phyloP scores from a whole-genome alignment of 2,113 vertebrate genomes.

The Nannospalax galili region DNA sequence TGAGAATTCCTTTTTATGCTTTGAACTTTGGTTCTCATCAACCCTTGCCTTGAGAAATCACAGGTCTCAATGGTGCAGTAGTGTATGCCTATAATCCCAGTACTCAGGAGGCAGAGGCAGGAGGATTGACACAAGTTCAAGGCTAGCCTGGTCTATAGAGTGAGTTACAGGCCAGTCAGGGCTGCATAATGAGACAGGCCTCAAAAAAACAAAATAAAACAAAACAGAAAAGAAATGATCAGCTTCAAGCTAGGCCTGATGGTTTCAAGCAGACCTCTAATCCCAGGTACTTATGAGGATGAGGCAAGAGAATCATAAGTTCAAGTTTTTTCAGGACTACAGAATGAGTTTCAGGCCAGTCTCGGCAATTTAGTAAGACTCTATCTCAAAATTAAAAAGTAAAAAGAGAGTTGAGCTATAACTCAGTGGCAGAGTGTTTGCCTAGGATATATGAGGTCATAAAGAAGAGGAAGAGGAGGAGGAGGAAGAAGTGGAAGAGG shows the following conservation, averaged over 20 bases:
- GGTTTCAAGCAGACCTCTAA: neutral
- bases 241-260: neutral
- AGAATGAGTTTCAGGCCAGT: neutral
- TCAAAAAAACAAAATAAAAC: neutral
- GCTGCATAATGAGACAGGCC: neutral
- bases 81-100: neutral
- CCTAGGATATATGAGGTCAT: neutral
- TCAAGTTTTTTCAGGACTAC: neutral
- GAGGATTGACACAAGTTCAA: neutral
- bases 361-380: neutral
- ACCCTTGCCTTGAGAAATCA: neutral
- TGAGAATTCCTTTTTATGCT: neutral
- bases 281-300: neutral
- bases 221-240: neutral
- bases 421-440: neutral
- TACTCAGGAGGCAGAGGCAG: neutral
- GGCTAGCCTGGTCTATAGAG: neutral
- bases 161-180: neutral
- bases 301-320: neutral
- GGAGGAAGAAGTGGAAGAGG: neutral
- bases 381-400: neutral
- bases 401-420: neutral
- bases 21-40: neutral
- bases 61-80: neutral
- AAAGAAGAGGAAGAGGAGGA: neutral